Conservation (phyloP, 2,888 invertebrate genomes). For the Hylaea fasciaria region DNA sequence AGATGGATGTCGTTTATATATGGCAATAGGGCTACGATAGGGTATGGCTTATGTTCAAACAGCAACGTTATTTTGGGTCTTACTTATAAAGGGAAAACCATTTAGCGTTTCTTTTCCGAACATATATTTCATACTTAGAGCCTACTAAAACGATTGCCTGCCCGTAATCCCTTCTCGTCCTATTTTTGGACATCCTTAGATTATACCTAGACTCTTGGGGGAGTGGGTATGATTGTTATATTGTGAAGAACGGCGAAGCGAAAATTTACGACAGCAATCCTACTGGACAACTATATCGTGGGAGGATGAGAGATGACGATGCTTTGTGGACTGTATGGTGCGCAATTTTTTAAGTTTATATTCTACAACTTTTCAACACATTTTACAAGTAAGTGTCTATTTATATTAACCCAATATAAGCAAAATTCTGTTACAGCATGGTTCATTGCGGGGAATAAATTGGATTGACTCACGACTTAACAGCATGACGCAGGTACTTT, state of each 20-base stretch:
- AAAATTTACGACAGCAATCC: slow-evolving; percentile 25
- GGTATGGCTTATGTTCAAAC: no score
- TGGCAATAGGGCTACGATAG: no score
- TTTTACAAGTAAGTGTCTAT: no score
- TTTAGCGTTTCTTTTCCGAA: background rate
- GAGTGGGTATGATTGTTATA: slow-evolving; percentile 10
- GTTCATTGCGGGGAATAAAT: no score
- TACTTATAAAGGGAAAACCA: background rate
- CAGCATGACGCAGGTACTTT: no score
- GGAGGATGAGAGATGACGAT: slow-evolving; percentile 14
- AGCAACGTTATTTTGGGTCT: no score
- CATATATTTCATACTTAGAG: background rate
- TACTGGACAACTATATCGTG: slow-evolving; percentile 16
- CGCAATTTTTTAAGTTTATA: background rate
- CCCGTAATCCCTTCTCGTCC: slow-evolving; percentile 3
- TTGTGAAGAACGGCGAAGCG: slow-evolving; percentile 17
- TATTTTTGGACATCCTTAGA: no score
- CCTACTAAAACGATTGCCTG: background rate
- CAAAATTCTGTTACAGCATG: no score
- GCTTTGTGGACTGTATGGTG: slow-evolving; percentile 6
- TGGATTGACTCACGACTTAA: no score
- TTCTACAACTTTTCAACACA: background rate
- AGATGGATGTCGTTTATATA: no score
- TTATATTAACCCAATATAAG: no score
- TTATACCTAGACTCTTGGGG: slow-evolving; percentile 11